Evolutionary conservation across 2,797 vertebrate species (phyloP).

Genomic region (Phataginus tetradactyla): DNA sequence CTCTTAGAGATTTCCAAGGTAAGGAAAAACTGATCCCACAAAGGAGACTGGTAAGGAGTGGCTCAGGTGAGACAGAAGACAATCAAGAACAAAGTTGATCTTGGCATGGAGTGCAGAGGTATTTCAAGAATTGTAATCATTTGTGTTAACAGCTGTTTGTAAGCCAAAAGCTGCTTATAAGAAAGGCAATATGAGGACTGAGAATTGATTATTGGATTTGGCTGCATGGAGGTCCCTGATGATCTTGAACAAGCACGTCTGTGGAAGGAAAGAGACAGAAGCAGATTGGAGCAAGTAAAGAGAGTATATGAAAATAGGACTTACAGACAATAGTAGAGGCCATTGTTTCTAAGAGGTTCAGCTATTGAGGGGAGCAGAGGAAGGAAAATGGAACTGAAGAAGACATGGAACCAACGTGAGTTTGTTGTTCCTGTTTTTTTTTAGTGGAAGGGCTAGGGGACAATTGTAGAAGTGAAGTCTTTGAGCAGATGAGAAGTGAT

Average conservation of each 20-base stretch:
- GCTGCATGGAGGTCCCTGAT: neutral
- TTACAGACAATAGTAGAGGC: neutral
- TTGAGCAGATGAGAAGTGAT: neutral
- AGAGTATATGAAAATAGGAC: neutral
- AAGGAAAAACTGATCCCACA: neutral
- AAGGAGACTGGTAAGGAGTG: neutral
- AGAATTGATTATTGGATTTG: neutral
- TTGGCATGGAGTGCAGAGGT: neutral
- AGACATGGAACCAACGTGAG: neutral
- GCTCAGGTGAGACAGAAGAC: slow-evolving; percentile 42
- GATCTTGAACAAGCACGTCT: neutral
- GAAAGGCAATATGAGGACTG: neutral
- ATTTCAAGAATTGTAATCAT: neutral
- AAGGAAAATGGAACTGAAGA: neutral
- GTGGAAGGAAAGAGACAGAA: neutral
- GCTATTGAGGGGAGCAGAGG: neutral
- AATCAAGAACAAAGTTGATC: neutral
- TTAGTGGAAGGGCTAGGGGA: no score
- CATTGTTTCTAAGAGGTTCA: neutral
- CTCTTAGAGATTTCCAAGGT: neutral
- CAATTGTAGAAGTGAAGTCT: neutral
- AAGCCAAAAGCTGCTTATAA: neutral
- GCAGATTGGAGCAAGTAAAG: neutral
- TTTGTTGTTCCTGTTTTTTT: neutral
- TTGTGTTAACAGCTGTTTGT: neutral